These are phyloP conservation scores for Phymanthus crucifer DNA, from an alignment of 92 coral and sea anemone genomes.

Conservation along the genomic window DNA sequence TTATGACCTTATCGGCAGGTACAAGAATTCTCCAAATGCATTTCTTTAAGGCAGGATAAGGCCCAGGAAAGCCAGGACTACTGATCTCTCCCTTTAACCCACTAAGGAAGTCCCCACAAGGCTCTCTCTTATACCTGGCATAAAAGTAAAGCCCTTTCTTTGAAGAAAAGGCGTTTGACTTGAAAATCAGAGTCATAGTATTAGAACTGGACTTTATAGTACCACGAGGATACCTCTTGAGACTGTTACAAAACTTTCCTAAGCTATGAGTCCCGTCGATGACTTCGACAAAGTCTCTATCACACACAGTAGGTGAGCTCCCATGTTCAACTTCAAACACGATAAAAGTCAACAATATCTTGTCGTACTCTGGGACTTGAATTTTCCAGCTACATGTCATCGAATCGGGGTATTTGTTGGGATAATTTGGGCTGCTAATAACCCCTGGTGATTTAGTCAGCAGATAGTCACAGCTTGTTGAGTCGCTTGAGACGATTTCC, in stretches of 20 bases:
- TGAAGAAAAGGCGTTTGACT: constrained; percentile 40
- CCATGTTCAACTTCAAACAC: constrained; percentile 36
- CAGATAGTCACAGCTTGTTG: constrained; percentile 15
- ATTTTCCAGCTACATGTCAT: constrained; percentile 78
- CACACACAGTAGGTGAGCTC: constrained; percentile 35
- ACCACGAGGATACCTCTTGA: constrained; percentile 45
- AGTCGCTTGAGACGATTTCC: not conserved
- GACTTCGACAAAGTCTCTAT: constrained; percentile 60
- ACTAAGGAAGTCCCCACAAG: constrained; percentile 60
- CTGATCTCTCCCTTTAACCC: constrained; percentile 30
- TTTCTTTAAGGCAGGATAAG: constrained; percentile 60
- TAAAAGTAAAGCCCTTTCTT: constrained; percentile 41
- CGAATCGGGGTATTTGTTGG: constrained; percentile 49
- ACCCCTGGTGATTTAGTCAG: constrained; percentile 48
- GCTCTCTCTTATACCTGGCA: constrained; percentile 52
- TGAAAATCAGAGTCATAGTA: constrained; percentile 50
- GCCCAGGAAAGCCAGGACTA: constrained; percentile 66
- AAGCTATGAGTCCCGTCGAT: constrained; percentile 49
- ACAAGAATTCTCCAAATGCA: constrained; percentile 75
- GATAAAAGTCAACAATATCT: constrained; percentile 55
- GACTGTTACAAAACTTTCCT: constrained; percentile 63
- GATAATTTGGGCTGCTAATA: constrained; percentile 66
- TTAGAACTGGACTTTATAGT: constrained; percentile 47
- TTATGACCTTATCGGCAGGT: constrained; percentile 61
- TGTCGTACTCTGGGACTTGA: constrained; percentile 44